phyloP scores from a whole-genome alignment of 2,888 invertebrate genomes.

The Caradrina clavipalpis region DNA sequence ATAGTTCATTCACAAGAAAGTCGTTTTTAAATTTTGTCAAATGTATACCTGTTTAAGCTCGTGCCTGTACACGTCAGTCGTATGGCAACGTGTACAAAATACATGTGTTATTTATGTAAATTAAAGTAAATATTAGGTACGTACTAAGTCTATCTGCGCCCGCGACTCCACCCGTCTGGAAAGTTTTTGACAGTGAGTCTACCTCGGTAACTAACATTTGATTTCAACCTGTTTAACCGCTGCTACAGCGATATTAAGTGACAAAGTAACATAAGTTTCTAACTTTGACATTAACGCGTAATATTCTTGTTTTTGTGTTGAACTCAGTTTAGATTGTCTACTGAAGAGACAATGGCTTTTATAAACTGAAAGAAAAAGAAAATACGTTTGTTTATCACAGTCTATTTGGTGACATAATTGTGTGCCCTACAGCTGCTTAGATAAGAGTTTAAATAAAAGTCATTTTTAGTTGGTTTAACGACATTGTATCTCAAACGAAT shows the following conservation, averaged over 20 bases:
- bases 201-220: not conserved
- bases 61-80: not conserved
- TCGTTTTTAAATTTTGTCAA: no score
- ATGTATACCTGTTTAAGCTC: no score
- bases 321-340: constrained; percentile 19
- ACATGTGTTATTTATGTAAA: not conserved
- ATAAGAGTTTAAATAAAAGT: no score
- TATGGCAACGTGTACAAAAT: constrained; percentile 6
- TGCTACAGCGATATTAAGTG: constrained; percentile 22
- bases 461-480: no score
- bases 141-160: not conserved
- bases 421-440: no score
- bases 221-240: constrained; percentile 28
- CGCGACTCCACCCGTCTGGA: constrained; percentile 12
- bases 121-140: not conserved
- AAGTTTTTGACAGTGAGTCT: constrained; percentile 28
- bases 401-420: no score
- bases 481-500: no score
- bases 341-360: constrained; percentile 12
- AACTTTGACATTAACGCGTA: constrained; percentile 28
- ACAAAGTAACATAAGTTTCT: constrained; percentile 23
- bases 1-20: no score
- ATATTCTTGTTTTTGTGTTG: constrained; percentile 15
- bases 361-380: constrained; percentile 6
- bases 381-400: no score